Conservation (phyloP, 1,140 invertebrate genomes). For the Mya arenaria region DNA sequence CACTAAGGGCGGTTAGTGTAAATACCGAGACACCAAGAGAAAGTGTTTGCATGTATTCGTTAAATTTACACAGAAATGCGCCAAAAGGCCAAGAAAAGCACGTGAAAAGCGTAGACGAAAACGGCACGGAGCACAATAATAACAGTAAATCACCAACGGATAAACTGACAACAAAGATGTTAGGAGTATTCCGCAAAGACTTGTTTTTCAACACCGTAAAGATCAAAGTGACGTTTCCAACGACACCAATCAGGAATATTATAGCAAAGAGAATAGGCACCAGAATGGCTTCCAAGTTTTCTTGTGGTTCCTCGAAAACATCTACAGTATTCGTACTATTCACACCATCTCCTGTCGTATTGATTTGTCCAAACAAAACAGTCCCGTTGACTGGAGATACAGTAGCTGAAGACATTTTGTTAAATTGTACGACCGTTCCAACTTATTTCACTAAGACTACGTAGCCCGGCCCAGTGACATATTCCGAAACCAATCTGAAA, state of each 20-base stretch:
- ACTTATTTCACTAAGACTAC: too few species aligned
- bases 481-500: too few species aligned
- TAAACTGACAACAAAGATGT: slow-evolving; percentile 92
- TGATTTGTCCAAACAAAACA: too few species aligned
- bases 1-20: slow-evolving; percentile 94
- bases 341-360: too few species aligned
- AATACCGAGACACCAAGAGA: slow-evolving; percentile 97
- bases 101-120: slow-evolving; percentile 91
- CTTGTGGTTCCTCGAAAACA: too few species aligned
- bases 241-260: slow-evolving; percentile 93
- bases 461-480: too few species aligned
- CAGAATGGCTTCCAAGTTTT: slow-evolving; percentile 88
- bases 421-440: too few species aligned
- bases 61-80: slow-evolving; percentile 88
- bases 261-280: slow-evolving; percentile 93
- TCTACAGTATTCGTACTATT: too few species aligned
- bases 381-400: too few species aligned
- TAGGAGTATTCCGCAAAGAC: slow-evolving; percentile 89
- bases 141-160: slow-evolving; percentile 91
- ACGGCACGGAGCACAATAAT: slow-evolving; percentile 90
- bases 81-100: slow-evolving; percentile 94
- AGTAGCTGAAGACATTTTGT: too few species aligned
- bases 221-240: slow-evolving; percentile 95
- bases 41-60: slow-evolving; percentile 94
- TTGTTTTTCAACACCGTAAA: slow-evolving; percentile 78